Conservation (phyloP, 2,113 vertebrate species). For the Romanogobio albipinnatus region DNA sequence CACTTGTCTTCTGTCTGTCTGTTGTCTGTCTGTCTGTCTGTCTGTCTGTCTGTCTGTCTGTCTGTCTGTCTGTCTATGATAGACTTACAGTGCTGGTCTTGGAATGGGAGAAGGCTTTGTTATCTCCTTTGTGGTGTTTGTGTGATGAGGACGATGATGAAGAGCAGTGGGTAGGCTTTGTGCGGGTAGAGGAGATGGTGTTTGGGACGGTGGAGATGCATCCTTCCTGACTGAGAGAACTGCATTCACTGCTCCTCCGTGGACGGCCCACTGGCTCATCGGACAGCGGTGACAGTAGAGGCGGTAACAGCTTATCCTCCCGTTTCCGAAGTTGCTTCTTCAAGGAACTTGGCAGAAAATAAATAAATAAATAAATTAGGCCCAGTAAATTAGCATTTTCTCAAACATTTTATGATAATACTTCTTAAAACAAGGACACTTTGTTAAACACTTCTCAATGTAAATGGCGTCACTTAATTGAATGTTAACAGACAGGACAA, state of each 20-base stretch:
- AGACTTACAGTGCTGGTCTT: constrained; percentile 85
- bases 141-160: constrained; percentile 72
- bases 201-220: constrained; percentile 54
- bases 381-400: not conserved
- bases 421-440: not conserved
- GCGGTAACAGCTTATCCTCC: constrained; percentile 90
- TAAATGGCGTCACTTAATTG: not conserved
- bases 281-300: constrained; percentile 86
- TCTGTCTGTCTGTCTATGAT: not conserved
- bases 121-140: constrained; percentile 87
- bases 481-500: not conserved
- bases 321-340: constrained; percentile 86
- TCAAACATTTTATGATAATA: not conserved
- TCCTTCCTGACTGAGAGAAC: constrained; percentile 81
- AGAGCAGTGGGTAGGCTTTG: constrained; percentile 55
- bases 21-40: fast-evolving
- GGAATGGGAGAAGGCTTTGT: constrained; percentile 78
- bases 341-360: constrained; percentile 59
- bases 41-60: not conserved
- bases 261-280: constrained; percentile 80
- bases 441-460: not conserved
- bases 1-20: constrained; percentile 7
- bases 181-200: constrained; percentile 44
- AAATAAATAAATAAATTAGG: too few relatives aligned
- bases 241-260: constrained; percentile 75